These are phyloP conservation scores for Leucania comma DNA, from an alignment of 2,888 invertebrate species.

Conservation along the genomic window DNA sequence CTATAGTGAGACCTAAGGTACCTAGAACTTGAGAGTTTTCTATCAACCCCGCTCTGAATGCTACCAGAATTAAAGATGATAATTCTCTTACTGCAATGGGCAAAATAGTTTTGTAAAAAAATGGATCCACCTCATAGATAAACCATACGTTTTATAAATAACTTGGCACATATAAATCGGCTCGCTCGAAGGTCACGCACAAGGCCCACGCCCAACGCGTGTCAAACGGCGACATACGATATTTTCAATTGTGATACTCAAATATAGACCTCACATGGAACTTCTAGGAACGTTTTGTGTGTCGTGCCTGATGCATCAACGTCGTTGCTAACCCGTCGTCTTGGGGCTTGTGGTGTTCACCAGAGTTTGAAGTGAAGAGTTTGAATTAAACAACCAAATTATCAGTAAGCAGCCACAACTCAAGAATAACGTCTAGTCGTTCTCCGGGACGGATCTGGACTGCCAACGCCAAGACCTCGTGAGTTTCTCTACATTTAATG, in stretches of 20 bases:
- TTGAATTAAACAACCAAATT: no score
- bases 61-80: background rate
- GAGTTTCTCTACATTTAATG: no score
- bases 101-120: slow-evolving; percentile 4
- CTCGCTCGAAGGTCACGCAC: slow-evolving; percentile 37
- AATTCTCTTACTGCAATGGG: background rate
- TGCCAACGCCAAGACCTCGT: no score
- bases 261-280: slow-evolving; percentile 35
- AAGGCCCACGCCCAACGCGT: slow-evolving; percentile 32
- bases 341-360: no score
- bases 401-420: no score
- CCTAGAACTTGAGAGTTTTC: background rate
- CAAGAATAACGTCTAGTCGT: no score
- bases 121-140: slow-evolving; percentile 12
- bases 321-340: background rate
- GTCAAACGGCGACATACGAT: slow-evolving; percentile 40
- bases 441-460: no score
- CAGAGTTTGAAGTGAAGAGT: no score
- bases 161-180: slow-evolving; percentile 17
- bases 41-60: no score
- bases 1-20: background rate
- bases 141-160: slow-evolving; percentile 39
- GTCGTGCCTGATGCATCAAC: background rate
- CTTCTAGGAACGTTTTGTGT: slow-evolving; percentile 6
- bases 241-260: slow-evolving; percentile 26